Evolutionary conservation across 2,888 invertebrate genomes (phyloP).

Genomic region (Xestoiulus laeticollis): DNA sequence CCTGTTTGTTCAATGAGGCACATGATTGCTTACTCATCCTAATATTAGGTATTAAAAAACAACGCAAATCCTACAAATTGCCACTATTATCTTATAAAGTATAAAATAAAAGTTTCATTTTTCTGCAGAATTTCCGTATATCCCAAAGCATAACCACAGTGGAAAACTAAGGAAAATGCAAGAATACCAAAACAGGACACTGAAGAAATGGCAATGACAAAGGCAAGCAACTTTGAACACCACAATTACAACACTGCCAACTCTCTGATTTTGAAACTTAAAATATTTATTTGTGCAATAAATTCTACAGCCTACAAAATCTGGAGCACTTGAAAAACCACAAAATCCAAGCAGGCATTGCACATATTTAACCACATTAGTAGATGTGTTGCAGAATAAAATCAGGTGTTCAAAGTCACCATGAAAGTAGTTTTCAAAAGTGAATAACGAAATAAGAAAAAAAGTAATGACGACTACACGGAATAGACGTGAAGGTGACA

Average conservation of each 20-base stretch:
- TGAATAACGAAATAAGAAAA: background rate
- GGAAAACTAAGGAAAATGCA: slow-evolving; percentile 13
- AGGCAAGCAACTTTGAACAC: background rate
- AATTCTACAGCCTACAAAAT: too few species aligned
- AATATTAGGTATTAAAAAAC: background rate
- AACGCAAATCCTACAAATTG: background rate
- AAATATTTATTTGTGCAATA: background rate
- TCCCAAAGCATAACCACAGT: slow-evolving; percentile 34
- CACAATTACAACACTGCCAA: background rate
- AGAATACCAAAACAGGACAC: slow-evolving; percentile 7
- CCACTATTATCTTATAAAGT: background rate
- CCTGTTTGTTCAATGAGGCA: background rate
- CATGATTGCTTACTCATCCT: background rate
- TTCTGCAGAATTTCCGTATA: background rate
- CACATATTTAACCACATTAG: too few species aligned
- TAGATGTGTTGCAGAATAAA: background rate
- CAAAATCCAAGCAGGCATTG: too few species aligned
- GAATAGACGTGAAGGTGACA: background rate
- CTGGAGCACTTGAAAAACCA: too few species aligned
- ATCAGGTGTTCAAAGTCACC: background rate
- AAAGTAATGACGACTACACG: background rate
- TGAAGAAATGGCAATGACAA: background rate
- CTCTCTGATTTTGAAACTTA: background rate
- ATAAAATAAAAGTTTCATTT: background rate
- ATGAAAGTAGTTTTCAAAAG: background rate